A percentile compares a stretch with the other conserved stretches of the same genome.
Conservation (phyloP, 1,140 invertebrate species). For the Panagrolaimus sp. region DNA sequence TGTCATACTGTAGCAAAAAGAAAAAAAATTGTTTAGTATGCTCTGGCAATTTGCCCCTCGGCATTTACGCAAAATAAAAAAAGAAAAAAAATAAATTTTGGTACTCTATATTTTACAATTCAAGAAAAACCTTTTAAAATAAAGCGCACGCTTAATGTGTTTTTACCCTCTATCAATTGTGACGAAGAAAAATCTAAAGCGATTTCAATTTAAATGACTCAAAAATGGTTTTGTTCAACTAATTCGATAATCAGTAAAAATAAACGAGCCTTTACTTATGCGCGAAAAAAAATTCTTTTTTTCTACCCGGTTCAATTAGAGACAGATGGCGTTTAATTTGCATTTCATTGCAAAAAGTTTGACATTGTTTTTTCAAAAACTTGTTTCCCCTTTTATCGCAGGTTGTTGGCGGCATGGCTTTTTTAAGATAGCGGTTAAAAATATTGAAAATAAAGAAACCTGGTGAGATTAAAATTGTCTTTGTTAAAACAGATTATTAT, state of each 20-base stretch:
- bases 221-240: conserved; percentile 7
- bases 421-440: background rate
- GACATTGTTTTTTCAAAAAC: conserved; percentile 1
- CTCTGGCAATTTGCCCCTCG: background rate
- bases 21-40: conserved; percentile 1
- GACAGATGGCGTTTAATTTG: background rate
- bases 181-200: conserved; percentile 2
- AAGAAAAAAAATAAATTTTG: background rate
- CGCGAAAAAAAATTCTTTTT: conserved; percentile 4
- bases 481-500: no score
- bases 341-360: background rate
- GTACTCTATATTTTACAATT: background rate
- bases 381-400: background rate
- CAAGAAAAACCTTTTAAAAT: conserved; percentile 10
- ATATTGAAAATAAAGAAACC: background rate
- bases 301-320: conserved; percentile 13
- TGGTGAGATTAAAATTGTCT: background rate
- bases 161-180: conserved; percentile 10
- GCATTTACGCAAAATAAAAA: background rate
- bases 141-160: conserved; percentile 15
- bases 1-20: background rate
- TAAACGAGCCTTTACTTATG: background rate
- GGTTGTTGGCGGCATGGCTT: background rate
- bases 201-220: conserved; percentile 5
- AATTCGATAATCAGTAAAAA: conserved; percentile 15